Evolutionary conservation across 2,797 vertebrate genomes (phyloP), one percentile per base, ranked within the genome.

Genomic region (Hydrocynus forskahlii): DNA sequence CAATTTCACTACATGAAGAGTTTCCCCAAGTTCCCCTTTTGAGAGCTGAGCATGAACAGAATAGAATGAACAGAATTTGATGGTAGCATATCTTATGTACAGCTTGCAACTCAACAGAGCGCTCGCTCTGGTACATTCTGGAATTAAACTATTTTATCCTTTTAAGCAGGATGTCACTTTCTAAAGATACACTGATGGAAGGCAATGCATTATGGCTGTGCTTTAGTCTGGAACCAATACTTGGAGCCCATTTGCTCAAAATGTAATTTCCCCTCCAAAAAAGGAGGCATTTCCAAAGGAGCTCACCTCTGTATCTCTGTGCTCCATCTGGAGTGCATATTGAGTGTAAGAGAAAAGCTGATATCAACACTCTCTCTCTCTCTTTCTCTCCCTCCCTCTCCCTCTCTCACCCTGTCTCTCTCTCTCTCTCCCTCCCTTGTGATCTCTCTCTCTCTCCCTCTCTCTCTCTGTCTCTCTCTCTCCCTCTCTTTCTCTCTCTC

Each of bases 311-410:
- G n/a, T 74, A 74, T 74, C 71, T 40, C 71, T 19, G 54, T 10
- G 5, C 52, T 45, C 67, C 75, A 67, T 64, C 66, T 63, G 66
- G 52, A 70, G 40, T 66, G 66, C 40, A 43, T 70, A 60, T 38
- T 55, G 57, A 76, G 55, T 70, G 57, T 57, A 81, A n/a, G 67
- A 54, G 68, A 76, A 63, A 74, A 59, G 71, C 54, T 23, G 19
- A 68, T 25, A 59, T 66, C 62, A 75, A 75, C 63, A 75, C 79
- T 81, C 25, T n/a, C n/a, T n/a, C n/a, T n/a, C n/a, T n/a, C n/a
- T n/a, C n/a, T n/a, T n/a, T n/a, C n/a, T n/a, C n/a, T n/a, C n/a
- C n/a, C n/a, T n/a, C n/a, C n/a, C n/a, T n/a, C n/a, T n/a, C n/a
- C n/a, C n/a, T n/a, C n/a, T n/a, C n/a, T n/a, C n/a, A n/a, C n/a